Conservation (phyloP, 2,888 invertebrate genomes). For the Zygaena filipendulae region DNA sequence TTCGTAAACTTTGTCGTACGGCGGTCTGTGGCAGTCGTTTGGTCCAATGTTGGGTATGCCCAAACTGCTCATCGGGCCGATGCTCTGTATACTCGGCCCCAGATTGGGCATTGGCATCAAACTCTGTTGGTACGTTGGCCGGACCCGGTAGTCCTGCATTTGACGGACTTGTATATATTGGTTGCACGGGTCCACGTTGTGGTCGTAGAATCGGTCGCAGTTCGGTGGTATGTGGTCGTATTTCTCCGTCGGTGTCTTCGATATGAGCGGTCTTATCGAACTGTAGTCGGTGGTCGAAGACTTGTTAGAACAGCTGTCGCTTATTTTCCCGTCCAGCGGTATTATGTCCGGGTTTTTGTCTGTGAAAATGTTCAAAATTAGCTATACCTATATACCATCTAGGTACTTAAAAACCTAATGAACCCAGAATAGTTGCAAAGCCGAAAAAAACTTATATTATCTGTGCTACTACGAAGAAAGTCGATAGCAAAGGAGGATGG, state of each 20-base stretch:
- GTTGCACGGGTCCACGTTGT: slow-evolving; percentile 42
- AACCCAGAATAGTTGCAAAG: too few relatives aligned
- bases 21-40: slow-evolving; percentile 43
- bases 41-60: slow-evolving; percentile 30
- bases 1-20: slow-evolving; percentile 58
- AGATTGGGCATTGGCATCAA: slow-evolving; percentile 35
- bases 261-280: slow-evolving; percentile 47
- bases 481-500: too few relatives aligned
- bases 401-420: too few relatives aligned
- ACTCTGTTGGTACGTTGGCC: slow-evolving; percentile 29
- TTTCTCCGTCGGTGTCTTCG: slow-evolving; percentile 43
- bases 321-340: slow-evolving; percentile 57
- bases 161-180: slow-evolving; percentile 54
- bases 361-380: slow-evolving; percentile 25
- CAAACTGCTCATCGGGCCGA: slow-evolving; percentile 33
- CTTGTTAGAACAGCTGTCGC: slow-evolving; percentile 56
- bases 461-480: too few relatives aligned
- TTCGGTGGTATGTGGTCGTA: slow-evolving; percentile 37
- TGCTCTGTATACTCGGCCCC: slow-evolving; percentile 35
- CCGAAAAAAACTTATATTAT: too few relatives aligned
- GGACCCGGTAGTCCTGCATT: slow-evolving; percentile 40
- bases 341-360: slow-evolving; percentile 65
- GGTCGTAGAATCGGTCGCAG: slow-evolving; percentile 47
- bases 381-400: too few relatives aligned
- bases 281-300: slow-evolving; percentile 57